Evolutionary conservation across 2,888 invertebrate genomes (phyloP).

Genomic region (Leptarthrus brevirostris): DNA sequence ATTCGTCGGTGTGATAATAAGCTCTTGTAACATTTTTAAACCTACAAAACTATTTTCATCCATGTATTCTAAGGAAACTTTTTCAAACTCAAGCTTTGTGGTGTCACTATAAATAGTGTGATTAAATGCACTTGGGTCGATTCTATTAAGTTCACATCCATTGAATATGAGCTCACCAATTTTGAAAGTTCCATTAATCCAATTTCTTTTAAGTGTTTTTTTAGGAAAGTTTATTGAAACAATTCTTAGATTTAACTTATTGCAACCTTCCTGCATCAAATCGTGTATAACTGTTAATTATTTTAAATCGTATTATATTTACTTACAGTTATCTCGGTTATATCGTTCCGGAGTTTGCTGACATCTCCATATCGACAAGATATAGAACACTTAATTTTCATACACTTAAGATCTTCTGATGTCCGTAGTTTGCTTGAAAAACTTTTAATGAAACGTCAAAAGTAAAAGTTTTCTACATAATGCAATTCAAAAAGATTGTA

Average conservation of each 20-base stretch:
- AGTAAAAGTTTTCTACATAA: no score
- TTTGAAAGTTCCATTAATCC: not conserved
- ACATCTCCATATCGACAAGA: no score
- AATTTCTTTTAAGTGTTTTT: not conserved
- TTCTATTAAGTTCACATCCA: not conserved
- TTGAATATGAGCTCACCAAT: not conserved
- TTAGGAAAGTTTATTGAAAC: not conserved
- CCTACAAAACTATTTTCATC: not conserved
- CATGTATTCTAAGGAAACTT: not conserved
- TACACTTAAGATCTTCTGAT: no score
- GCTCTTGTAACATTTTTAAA: not conserved
- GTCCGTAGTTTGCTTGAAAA: no score
- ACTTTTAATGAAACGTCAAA: no score
- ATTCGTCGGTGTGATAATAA: not conserved
- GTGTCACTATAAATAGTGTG: not conserved
- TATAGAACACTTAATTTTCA: no score
- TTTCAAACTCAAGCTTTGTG: not conserved
- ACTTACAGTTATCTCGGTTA: no score
- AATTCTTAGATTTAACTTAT: not conserved
- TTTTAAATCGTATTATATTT: no score
- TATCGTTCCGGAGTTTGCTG: no score
- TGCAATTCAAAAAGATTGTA: no score
- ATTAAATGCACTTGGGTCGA: slow-evolving; percentile 5
- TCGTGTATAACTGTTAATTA: no score
- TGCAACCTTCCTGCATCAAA: not conserved